Evolutionary conservation across 1,140 invertebrate species (phyloP).

Genomic region (Sitobion miscanthi): DNA sequence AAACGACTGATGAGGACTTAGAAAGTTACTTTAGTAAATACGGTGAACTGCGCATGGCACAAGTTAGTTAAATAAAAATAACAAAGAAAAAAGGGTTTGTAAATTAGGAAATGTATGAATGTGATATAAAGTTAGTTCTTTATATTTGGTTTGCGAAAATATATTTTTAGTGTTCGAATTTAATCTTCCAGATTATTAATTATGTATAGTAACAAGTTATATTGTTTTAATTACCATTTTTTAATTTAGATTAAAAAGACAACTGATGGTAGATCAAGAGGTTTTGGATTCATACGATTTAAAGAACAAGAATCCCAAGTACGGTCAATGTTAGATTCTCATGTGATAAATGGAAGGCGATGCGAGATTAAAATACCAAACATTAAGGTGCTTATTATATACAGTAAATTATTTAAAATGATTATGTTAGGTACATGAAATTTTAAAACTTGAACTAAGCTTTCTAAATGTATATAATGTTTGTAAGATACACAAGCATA

Average conservation of each 20-base stretch:
- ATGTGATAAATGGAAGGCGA: constrained; percentile 95
- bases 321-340: constrained; percentile 83
- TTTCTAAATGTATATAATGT: neutral
- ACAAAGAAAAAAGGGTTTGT: constrained; percentile 48
- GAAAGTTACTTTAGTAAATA: constrained; percentile 77
- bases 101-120: constrained; percentile 52
- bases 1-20: constrained; percentile 78
- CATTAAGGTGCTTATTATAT: constrained; percentile 48
- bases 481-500: neutral
- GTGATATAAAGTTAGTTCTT: constrained; percentile 38
- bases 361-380: constrained; percentile 94
- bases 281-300: constrained; percentile 96
- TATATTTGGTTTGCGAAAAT: constrained; percentile 41
- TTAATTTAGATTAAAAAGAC: constrained; percentile 70
- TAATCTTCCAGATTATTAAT: constrained; percentile 18
- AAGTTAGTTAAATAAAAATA: constrained; percentile 65
- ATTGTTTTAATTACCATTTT: constrained; percentile 12
- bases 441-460: neutral
- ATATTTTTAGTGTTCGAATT: neutral
- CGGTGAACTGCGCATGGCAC: constrained; percentile 77
- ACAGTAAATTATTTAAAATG: neutral
- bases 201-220: neutral
- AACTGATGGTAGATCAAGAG: constrained; percentile 81
- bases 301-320: constrained; percentile 88
- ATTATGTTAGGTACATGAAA: neutral